These are phyloP conservation scores for Apogon hyalosoma DNA, from an alignment of 2,797 vertebrate genomes.

Conservation along the genomic window DNA sequence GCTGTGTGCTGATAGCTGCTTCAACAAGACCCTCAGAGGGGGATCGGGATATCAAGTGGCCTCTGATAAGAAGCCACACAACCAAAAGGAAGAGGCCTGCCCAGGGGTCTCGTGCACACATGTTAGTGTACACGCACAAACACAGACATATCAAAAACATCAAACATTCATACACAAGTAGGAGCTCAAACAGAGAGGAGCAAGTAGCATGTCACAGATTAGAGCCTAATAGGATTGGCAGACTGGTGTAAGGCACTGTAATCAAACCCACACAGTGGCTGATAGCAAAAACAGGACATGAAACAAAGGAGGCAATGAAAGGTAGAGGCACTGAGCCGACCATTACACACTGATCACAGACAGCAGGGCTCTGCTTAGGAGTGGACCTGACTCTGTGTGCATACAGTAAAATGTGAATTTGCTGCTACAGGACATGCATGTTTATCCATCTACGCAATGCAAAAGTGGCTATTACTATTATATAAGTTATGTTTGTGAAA, in stretches of 20 bases:
- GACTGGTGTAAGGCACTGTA: slow-evolving; percentile 57
- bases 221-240: slow-evolving; percentile 80
- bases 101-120: slow-evolving; percentile 37
- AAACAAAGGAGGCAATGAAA: slow-evolving; percentile 75
- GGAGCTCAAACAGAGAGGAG: slow-evolving; percentile 47
- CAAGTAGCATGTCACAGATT: slow-evolving; percentile 76
- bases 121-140: slow-evolving; percentile 40
- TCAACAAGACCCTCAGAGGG: slow-evolving; percentile 67
- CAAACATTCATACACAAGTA: slow-evolving; percentile 56
- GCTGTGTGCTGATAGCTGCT: slow-evolving; percentile 69
- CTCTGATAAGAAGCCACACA: slow-evolving; percentile 70
- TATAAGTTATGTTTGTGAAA: slow-evolving; percentile 3
- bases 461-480: too few relatives aligned
- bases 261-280: slow-evolving; percentile 74
- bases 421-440: neutral
- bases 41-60: slow-evolving; percentile 73
- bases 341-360: slow-evolving; percentile 68
- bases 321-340: slow-evolving; percentile 63
- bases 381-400: slow-evolving; percentile 30
- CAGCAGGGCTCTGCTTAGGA: slow-evolving; percentile 51
- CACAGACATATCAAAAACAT: slow-evolving; percentile 59
- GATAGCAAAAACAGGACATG: slow-evolving; percentile 71
- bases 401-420: neutral
- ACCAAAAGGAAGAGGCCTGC: slow-evolving; percentile 44
- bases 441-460: neutral